phyloP scores from a whole-genome alignment of 1,140 invertebrate genomes.

The Physella acuta region DNA sequence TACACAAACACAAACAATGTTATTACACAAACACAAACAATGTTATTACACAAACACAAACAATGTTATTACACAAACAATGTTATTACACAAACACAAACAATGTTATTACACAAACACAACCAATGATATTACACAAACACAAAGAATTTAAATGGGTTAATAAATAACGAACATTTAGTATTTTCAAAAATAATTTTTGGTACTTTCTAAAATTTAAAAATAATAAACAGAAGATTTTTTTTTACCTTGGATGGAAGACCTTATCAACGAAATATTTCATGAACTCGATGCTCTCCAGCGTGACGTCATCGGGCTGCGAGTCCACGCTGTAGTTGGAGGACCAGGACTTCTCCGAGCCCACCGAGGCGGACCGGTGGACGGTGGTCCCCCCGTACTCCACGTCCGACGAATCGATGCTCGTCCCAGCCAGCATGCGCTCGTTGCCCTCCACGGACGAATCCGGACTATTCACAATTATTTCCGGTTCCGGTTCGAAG shows the following conservation, averaged over 20 bases:
- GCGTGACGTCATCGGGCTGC: conserved; percentile 69
- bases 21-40: too few relatives aligned
- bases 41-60: too few relatives aligned
- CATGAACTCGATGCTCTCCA: conserved; percentile 70
- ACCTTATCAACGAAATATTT: conserved; percentile 72
- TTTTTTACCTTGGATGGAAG: conserved; percentile 61
- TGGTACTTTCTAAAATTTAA: too few relatives aligned
- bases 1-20: too few relatives aligned
- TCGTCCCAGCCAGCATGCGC: conserved; percentile 52
- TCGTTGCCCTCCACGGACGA: conserved; percentile 19
- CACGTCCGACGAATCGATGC: conserved; percentile 66
- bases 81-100: too few relatives aligned
- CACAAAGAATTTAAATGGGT: too few relatives aligned
- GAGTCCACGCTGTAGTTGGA: conserved; percentile 74
- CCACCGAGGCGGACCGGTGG: conserved; percentile 66
- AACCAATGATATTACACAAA: too few relatives aligned
- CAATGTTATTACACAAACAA: too few relatives aligned
- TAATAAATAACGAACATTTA: too few relatives aligned
- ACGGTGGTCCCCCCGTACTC: conserved; percentile 50
- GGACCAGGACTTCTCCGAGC: conserved; percentile 73
- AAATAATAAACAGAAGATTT: too few relatives aligned
- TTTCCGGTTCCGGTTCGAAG: conserved; percentile 39
- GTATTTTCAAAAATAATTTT: too few relatives aligned
- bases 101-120: too few relatives aligned
- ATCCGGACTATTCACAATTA: conserved; percentile 22